Evolutionary conservation across 2,797 vertebrate species (phyloP).

Genomic region (Pangasius djambal): DNA sequence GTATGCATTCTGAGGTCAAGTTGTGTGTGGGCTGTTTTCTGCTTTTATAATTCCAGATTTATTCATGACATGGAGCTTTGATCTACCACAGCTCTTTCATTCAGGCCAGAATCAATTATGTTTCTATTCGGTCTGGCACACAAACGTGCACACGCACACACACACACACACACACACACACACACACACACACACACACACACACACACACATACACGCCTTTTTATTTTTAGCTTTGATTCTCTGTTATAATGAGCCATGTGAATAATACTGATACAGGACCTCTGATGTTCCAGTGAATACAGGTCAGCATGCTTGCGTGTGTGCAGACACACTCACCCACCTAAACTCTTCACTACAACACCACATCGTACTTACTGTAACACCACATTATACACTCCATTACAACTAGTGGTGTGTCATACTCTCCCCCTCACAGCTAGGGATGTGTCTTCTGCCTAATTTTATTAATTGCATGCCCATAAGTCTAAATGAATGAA

Average conservation of each 20-base stretch:
- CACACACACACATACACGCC: not conserved
- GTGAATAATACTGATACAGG: conserved; percentile 1
- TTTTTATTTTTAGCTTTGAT: conserved; percentile 43
- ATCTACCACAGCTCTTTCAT: conserved; percentile 46
- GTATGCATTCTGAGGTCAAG: conserved; percentile 4
- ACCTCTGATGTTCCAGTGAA: conserved; percentile 27
- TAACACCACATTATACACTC: not conserved
- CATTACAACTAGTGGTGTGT: not conserved
- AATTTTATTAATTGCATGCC: not conserved
- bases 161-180: not conserved
- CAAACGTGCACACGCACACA: not conserved
- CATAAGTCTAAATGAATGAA: not conserved
- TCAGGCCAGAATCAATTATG: conserved; percentile 32
- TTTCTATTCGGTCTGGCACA: conserved; percentile 29
- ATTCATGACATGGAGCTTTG: conserved; percentile 50
- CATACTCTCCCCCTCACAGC: too few species aligned
- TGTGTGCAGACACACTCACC: not conserved
- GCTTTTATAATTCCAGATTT: conserved; percentile 46
- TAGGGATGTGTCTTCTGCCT: not conserved
- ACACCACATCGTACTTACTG: not conserved
- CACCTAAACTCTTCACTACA: not conserved
- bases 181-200: conserved; percentile 15
- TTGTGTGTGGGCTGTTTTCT: conserved; percentile 32
- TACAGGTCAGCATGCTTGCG: conserved; percentile 14
- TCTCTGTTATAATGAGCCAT: conserved; percentile 21